Evolutionary conservation across 2,888 invertebrate genomes (phyloP), one percentile per base, ranked within the genome.

Genomic region (Autographa gamma): DNA sequence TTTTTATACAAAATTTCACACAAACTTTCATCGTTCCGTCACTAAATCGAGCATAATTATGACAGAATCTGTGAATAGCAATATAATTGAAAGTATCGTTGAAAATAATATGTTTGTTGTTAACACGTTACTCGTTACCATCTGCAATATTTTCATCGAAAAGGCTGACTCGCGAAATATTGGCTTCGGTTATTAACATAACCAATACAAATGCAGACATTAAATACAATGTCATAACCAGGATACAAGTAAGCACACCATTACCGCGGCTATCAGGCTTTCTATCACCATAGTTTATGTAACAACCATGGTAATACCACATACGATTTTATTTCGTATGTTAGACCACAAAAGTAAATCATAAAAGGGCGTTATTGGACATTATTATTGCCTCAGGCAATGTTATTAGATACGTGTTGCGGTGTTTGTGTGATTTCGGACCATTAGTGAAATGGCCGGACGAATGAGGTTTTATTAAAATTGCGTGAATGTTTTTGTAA

Each of bases 301-400:
- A 56, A 74, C 74, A 66, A 74, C 71, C 74, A 81, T 67, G 80
- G 76, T 81, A 80, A 80, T 77, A 77, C 83, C 81, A 86, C 89
- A 91, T 90, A 90, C 89, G 86, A 89, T 91, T 91, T 90, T 89
- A 92, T 92, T 89, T 87, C 86, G 77, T 90, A 83, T 86, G 87
- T 90, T 88, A 83, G 83, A 41, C 74, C 86, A 89, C 86, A 88
- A 87, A 90, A 90, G 89, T 94, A 93, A 94, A 94, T 94, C 93
- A 93, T 89, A 88, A 85, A 88, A 83, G 87, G 83, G 80, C 88
- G 89, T 93, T 93, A 94, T 93, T 93, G 91, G 92, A 91, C 92
- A 85, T 90, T 92, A 91, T 93, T 93, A 93, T 92, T 91, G 92
- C 92, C 78, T 72, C 74, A 79, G 82, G 82, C 88, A 80, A 87